Evolutionary conservation across 2,113 vertebrate species (phyloP).

Genomic region (Pachycephala philippinensis): DNA sequence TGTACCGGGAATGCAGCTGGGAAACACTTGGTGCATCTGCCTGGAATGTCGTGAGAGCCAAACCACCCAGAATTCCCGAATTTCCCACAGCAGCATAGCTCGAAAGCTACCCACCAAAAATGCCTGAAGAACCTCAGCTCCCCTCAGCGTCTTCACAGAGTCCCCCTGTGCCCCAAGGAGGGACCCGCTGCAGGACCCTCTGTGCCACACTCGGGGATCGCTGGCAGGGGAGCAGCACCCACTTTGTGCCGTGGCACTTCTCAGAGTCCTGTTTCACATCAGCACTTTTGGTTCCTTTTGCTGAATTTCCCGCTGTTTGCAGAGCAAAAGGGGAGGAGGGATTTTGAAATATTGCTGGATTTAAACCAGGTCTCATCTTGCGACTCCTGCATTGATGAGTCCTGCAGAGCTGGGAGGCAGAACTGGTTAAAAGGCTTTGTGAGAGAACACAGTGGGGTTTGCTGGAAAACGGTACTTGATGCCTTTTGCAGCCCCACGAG

Average conservation of each 20-base stretch:
- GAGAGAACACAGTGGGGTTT: accelerated
- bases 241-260: accelerated
- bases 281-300: not conserved
- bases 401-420: not conserved
- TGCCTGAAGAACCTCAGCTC: no score
- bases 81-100: accelerated
- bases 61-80: accelerated
- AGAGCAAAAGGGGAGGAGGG: accelerated
- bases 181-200: not conserved
- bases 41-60: accelerated
- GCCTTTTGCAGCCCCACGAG: not conserved
- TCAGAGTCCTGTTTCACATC: not conserved
- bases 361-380: not conserved
- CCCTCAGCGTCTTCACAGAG: accelerated
- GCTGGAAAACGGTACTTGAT: accelerated
- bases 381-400: accelerated
- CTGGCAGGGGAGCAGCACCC: not conserved
- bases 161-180: no score
- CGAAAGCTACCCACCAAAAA: not conserved
- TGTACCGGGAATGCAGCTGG: accelerated
- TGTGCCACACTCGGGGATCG: accelerated
- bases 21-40: accelerated
- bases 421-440: not conserved
- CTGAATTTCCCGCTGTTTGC: not conserved
- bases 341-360: not conserved